phyloP scores from a whole-genome alignment of 2,113 vertebrate genomes.

The Saiga tatarica region DNA sequence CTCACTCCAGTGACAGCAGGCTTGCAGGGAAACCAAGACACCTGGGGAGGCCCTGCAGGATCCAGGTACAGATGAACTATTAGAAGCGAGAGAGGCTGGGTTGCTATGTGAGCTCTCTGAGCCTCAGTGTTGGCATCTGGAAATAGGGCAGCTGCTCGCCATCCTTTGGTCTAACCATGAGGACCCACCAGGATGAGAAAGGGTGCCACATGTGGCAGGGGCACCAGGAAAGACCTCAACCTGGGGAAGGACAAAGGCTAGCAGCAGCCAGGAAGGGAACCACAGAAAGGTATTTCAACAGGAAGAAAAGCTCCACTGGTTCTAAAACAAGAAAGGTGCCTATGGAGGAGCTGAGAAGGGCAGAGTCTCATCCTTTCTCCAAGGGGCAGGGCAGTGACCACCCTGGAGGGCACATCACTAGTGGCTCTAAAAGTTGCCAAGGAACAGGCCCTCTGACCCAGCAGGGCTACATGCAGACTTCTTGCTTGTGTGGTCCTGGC shows the following conservation, averaged over 20 bases:
- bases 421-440: neutral
- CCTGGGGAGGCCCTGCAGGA: neutral
- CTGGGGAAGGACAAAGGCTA: neutral
- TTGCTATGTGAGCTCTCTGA: fast-evolving
- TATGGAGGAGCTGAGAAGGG: neutral
- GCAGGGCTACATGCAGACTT: neutral
- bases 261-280: neutral
- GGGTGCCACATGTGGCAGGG: neutral
- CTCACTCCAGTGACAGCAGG: neutral
- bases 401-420: neutral
- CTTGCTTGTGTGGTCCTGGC: neutral
- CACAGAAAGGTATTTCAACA: neutral
- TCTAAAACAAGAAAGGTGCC: neutral
- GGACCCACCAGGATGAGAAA: neutral
- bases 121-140: neutral
- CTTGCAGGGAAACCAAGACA: neutral
- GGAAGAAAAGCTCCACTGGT: neutral
- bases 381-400: neutral
- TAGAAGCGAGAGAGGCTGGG: neutral
- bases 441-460: neutral
- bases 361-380: neutral
- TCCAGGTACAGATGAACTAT: neutral
- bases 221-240: neutral
- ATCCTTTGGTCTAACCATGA: neutral
- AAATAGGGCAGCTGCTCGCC: neutral